These are phyloP conservation scores for Antedon mediterranea DNA, from an alignment of 53 echinoderm and acorn worm species.

Conservation along the genomic window DNA sequence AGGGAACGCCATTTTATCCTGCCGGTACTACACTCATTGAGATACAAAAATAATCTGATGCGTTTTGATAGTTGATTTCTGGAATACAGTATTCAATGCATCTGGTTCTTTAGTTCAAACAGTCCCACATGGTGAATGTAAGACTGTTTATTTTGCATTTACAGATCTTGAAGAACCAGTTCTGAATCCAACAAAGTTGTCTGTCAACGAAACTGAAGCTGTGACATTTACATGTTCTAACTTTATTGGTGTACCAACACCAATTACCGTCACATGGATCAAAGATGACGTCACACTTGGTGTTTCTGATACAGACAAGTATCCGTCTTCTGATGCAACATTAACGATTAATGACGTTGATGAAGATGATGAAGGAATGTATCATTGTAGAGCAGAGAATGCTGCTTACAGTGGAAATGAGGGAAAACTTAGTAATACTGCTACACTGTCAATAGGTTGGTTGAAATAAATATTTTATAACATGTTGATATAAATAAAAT, in stretches of 20 bases:
- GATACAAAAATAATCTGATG: too few relatives aligned
- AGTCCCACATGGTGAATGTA: too few relatives aligned
- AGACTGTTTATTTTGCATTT: too few relatives aligned
- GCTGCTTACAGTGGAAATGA: background rate
- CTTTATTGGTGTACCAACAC: background rate
- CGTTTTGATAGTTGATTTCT: too few relatives aligned
- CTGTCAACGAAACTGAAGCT: too few relatives aligned
- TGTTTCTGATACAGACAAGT: background rate
- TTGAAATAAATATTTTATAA: background rate
- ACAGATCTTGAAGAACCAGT: too few relatives aligned
- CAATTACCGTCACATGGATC: background rate
- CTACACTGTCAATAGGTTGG: background rate
- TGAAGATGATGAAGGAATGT: background rate
- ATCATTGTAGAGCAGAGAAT: background rate
- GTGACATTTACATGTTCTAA: background rate
- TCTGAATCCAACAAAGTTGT: too few relatives aligned
- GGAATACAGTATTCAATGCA: too few relatives aligned
- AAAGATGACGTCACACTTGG: background rate
- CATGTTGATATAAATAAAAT: too few relatives aligned
- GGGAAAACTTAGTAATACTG: background rate
- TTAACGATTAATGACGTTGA: background rate
- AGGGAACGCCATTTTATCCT: too few relatives aligned
- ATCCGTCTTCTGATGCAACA: background rate
- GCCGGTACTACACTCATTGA: too few relatives aligned
- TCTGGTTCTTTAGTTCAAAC: too few relatives aligned